Percentiles rank a stretch among this genome's conserved stretches.
Conservation (phyloP, 2,113 vertebrate species). For the Ptilonorhynchus violaceus region DNA sequence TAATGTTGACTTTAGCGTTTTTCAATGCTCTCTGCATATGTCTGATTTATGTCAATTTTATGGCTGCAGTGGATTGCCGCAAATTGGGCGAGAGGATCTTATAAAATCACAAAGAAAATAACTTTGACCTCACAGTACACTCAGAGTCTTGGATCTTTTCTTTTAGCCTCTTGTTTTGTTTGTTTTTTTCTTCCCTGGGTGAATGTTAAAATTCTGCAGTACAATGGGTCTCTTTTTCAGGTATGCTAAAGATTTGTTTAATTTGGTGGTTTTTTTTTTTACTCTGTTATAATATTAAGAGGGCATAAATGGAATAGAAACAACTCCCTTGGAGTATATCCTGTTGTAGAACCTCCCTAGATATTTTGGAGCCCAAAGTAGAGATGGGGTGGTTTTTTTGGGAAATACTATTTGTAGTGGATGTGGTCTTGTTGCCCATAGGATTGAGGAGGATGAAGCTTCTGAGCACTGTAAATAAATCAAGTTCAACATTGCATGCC, state of each 20-base stretch:
- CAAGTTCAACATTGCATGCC: background rate
- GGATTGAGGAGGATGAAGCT: background rate
- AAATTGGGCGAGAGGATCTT: background rate
- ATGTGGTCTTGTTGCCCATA: background rate
- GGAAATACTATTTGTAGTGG: background rate
- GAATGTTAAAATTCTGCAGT: background rate
- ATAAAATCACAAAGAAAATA: background rate
- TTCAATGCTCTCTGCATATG: background rate
- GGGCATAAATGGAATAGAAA: background rate
- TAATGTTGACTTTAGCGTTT: background rate
- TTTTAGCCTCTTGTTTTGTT: background rate
- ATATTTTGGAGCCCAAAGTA: background rate
- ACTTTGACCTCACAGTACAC: background rate
- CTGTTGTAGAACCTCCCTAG: background rate
- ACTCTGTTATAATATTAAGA: background rate
- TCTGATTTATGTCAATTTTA: conserved; percentile 24
- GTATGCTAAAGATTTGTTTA: background rate
- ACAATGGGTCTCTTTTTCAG: background rate
- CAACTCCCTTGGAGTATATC: background rate
- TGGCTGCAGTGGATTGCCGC: background rate
- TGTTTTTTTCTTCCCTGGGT: background rate
- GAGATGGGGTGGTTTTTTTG: background rate
- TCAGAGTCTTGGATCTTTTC: background rate
- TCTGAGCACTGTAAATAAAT: background rate
- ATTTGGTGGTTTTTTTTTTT: background rate